These are phyloP conservation scores for Onychomys leucogaster DNA, from an alignment of 2,797 vertebrate species.

Conservation along the genomic window DNA sequence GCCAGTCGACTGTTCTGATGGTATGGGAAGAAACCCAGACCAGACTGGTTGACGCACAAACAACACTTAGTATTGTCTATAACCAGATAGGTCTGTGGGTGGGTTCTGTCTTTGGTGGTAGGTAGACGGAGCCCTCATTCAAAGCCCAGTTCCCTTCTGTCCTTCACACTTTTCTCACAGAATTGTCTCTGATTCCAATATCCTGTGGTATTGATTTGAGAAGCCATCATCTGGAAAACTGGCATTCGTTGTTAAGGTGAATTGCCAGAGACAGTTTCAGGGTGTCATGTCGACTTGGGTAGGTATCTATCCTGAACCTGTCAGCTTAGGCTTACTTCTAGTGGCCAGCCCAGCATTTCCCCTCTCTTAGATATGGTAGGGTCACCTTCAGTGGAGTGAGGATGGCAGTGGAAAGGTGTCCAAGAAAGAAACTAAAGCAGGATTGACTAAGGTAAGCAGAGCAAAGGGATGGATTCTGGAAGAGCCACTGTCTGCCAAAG, in stretches of 20 bases:
- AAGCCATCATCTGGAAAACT: background rate
- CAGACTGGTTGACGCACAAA: background rate
- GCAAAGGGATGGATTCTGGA: background rate
- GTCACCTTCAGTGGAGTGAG: background rate
- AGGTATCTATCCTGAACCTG: background rate
- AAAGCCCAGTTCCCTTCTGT: background rate
- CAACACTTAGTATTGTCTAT: background rate
- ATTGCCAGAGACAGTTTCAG: background rate
- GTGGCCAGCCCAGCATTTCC: background rate
- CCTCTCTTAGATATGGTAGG: background rate
- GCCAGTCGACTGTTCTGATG: background rate
- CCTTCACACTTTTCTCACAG: background rate
- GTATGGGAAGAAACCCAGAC: background rate
- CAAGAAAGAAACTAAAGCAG: background rate
- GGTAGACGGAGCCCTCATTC: background rate
- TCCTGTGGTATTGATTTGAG: background rate
- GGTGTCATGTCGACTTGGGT: background rate
- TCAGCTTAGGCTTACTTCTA: background rate
- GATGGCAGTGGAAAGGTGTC: background rate
- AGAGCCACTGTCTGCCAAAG: background rate
- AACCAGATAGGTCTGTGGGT: background rate
- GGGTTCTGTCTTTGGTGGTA: background rate
- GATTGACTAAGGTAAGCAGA: background rate
- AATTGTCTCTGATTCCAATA: background rate
- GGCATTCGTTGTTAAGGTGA: background rate